phyloP scores from a whole-genome alignment of 2,113 vertebrate species.

The Eulacestoma nigropectus region DNA sequence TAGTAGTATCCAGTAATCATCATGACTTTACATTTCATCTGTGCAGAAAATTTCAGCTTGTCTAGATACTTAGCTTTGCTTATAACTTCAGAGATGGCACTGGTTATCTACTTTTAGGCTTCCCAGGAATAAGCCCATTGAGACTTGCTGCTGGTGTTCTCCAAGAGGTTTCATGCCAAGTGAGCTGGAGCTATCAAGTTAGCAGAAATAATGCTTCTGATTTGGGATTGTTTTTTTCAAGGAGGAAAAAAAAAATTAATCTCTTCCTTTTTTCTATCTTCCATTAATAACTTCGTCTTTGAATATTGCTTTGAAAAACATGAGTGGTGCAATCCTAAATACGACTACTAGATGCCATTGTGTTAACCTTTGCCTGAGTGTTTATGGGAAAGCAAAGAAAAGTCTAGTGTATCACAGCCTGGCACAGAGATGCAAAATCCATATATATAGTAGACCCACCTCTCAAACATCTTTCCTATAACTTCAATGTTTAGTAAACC shows the following conservation, averaged over 20 bases:
- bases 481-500: not conserved
- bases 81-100: not conserved
- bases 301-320: not conserved
- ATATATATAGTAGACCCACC: not conserved
- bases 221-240: not conserved
- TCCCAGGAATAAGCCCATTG: not conserved
- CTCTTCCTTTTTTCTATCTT: not conserved
- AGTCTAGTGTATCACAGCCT: not conserved
- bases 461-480: not conserved
- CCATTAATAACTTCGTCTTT: not conserved
- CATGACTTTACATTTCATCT: not conserved
- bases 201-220: not conserved
- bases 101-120: not conserved
- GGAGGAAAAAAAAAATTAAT: not conserved
- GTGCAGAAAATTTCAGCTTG: not conserved
- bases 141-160: not conserved
- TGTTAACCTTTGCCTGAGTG: not conserved
- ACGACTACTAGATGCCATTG: fast-evolving
- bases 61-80: not conserved
- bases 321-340: not conserved
- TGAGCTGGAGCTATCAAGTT: not conserved
- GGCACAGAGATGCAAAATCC: not conserved
- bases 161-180: not conserved
- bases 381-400: not conserved
- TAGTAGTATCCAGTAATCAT: not conserved